Conservation (phyloP, 2,113 vertebrate genomes). For the Epinephelus fuscoguttatus region DNA sequence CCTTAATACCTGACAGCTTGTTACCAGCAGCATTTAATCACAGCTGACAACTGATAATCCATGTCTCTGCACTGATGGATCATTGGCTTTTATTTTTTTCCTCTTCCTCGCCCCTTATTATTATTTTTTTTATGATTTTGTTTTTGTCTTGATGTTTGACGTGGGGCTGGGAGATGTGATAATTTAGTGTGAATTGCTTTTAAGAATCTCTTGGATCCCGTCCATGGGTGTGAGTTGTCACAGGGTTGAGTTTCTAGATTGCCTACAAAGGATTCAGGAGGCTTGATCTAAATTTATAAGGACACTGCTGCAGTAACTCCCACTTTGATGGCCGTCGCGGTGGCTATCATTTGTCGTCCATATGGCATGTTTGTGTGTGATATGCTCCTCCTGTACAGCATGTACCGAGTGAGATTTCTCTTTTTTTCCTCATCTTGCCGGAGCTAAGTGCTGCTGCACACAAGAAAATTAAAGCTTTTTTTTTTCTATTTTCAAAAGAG, state of each 20-base stretch:
- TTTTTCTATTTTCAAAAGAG: not conserved
- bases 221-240: constrained; percentile 64
- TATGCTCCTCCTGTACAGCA: constrained; percentile 50
- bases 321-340: constrained; percentile 66
- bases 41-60: constrained; percentile 80
- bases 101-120: constrained; percentile 31
- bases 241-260: constrained; percentile 60
- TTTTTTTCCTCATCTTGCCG: not conserved
- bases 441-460: constrained; percentile 14
- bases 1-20: constrained; percentile 79
- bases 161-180: constrained; percentile 61
- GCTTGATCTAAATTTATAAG: constrained; percentile 74
- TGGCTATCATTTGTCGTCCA: constrained; percentile 71
- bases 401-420: constrained; percentile 20
- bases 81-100: constrained; percentile 33
- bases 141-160: constrained; percentile 51
- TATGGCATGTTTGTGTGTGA: constrained; percentile 66
- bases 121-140: constrained; percentile 23
- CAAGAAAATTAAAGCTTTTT: constrained; percentile 43
- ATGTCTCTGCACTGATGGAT: constrained; percentile 66
- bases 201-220: constrained; percentile 58
- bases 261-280: constrained; percentile 61
- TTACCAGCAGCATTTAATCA: constrained; percentile 79
- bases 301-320: constrained; percentile 66
- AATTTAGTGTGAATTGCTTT: constrained; percentile 74